Base-by-base conservation (phyloP, 2,113 vertebrate genomes). In the Catharus minimus region DNA sequence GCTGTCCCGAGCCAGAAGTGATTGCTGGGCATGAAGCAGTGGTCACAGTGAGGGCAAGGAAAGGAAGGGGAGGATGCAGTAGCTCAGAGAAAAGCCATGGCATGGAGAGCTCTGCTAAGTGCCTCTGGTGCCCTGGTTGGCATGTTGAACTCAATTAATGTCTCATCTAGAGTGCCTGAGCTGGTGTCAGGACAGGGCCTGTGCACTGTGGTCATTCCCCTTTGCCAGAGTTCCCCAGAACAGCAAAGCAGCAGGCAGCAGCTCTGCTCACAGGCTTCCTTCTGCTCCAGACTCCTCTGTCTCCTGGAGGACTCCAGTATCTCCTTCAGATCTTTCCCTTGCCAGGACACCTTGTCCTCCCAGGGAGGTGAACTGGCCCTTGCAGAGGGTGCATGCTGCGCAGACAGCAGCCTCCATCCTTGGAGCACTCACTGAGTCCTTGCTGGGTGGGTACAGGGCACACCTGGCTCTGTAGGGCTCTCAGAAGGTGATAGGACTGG, bases 91-190 rank as follows among this genome's bases (percentile, higher is more conserved):
- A 78, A 72, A 72, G 28, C 18, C 22, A 3, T 2, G 13, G 32
- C 47, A 55, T 9, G 20, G 65, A 61, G 5, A 55, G 14, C 52
- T 74, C 32, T 49, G 11, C 27, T 57, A 57, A 52, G 17, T 18
- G 11, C 26, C 7, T 39, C 65, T 68, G 16, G 28, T 80, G 36
- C 12, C 13, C 15, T 2, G 3, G 5, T 7, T 0, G 0, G 36
- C 21, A 11, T 16, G 23, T 7, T 74, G 79, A 81, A 43, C 33
- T 44, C 41, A 78, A 3, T 4, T 18, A 47, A 74, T 23, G 36
- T 39, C n/a, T 88, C 2, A 2, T 3, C 7, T 20, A 0, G 26
- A 56, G 41, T 32, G 36, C 7, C 68, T 68, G 68, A 84, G 30
- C 3, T 43, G 36, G 12, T 77, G 84, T 73, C 1, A 4, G 24